Evolutionary conservation across 2,113 vertebrate species (phyloP), one percentile per base, ranked within the genome.

Genomic region (Mastomys natalensis): DNA sequence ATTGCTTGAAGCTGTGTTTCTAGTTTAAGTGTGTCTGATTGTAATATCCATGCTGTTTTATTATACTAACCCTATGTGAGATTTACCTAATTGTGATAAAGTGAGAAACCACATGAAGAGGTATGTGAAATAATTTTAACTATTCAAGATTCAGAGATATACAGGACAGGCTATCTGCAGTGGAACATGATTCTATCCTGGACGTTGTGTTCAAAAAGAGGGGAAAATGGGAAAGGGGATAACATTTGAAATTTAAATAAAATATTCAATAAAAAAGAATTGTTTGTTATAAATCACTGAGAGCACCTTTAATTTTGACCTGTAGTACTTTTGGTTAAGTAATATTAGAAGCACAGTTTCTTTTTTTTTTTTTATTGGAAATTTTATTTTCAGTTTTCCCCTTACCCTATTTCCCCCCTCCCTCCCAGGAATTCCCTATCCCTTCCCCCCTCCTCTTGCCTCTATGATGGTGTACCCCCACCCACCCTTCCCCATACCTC

Each of bases 41-140:
- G 43, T 96, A 88, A 87, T 89, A 68, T 51, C 31, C 43, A 68
- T 40, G 40, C 68, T 40, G 45, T 89, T 87, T 96, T 94, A 92
- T 94, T 95, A 91, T 66, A 77, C 29, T 91, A 97, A 94, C n/a
- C 87, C 96, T 94, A 51, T 82, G 45, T 95, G 16, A 58, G 58
- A 92, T 93, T 97, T 92, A 89, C 70, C 51, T 73, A 94, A 60
- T 95, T 72, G 48, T 87, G 62, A n/a, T 93, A 94, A 96, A 94
- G 82, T 87, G 58, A 88, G 90, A 26, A 60, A 73, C 21, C 58
- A 51, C 64, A 77, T 17, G 68, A 95, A 88, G 58, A 90, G 60
- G n/a, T 66, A 91, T 91, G 53, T 72, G 45, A 90, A 78, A 24
- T 72, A 87, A 91, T 90, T 80, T 34, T 68, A 91, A 92, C 31